A percentile compares a stretch with the other conserved stretches of the same genome.
Conservation (phyloP, 2,888 invertebrate genomes). For the Heteromurus nitidus region DNA sequence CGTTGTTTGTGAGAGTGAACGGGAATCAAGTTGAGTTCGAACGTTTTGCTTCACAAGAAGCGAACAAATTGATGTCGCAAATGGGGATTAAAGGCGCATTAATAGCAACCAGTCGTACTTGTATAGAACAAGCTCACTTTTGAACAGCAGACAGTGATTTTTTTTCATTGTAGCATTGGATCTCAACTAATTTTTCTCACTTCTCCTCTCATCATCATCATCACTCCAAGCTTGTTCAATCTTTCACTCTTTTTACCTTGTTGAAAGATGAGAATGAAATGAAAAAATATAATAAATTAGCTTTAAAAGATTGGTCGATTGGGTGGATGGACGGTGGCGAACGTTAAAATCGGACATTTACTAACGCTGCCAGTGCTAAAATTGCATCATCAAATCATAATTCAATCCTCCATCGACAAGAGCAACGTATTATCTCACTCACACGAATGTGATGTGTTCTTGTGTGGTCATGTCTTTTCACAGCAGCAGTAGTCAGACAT, state of each 20-base stretch:
- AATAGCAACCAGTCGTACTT: background rate
- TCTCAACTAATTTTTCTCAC: constrained; percentile 3
- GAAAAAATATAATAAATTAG: no score
- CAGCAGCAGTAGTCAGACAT: no score
- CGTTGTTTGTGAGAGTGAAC: no score
- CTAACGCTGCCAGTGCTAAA: no score
- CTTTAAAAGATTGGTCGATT: no score
- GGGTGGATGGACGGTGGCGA: no score
- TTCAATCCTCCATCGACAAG: constrained; percentile 12
- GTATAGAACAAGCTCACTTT: no score
- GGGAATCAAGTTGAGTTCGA: no score
- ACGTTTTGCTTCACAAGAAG: background rate
- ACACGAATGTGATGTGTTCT: background rate
- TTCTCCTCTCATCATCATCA: no score
- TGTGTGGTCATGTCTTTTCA: background rate
- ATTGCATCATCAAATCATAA: constrained; percentile 8
- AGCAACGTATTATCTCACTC: background rate
- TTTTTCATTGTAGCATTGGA: background rate
- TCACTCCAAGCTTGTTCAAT: no score
- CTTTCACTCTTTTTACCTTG: background rate
- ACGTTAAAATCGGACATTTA: background rate
- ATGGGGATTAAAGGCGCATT: background rate
- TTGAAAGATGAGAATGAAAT: background rate
- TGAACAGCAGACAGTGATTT: no score
- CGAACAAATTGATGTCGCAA: background rate